Evolutionary conservation across 23 tunicate genomes (phyloP).

Genomic region (Aplidium turbinatum): DNA sequence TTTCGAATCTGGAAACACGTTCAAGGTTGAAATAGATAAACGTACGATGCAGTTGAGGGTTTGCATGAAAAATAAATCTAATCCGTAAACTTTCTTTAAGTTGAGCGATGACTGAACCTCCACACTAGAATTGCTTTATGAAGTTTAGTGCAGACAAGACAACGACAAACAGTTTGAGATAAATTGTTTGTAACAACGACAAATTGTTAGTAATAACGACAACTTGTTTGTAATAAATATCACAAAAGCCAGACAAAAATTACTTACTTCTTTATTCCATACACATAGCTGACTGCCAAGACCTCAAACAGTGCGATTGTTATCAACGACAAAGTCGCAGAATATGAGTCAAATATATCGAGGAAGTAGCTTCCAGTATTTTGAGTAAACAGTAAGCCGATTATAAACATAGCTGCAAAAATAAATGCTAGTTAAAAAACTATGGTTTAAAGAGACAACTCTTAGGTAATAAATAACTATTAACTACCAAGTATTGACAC

Average conservation of each 20-base stretch:
- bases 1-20: slow-evolving; percentile 49
- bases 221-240: too few relatives aligned
- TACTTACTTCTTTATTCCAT: slow-evolving; percentile 59
- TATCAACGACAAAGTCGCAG: slow-evolving; percentile 75
- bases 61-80: too few relatives aligned
- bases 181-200: too few relatives aligned
- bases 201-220: too few relatives aligned
- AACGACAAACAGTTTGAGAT: not conserved
- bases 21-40: not conserved
- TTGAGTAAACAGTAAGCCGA: slow-evolving; percentile 71
- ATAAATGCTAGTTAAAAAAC: too few relatives aligned
- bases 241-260: not conserved
- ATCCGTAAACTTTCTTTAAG: too few relatives aligned
- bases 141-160: not conserved
- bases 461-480: not conserved
- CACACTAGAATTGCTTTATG: too few relatives aligned
- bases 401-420: slow-evolving; percentile 66
- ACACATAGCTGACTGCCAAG: slow-evolving; percentile 67
- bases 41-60: too few relatives aligned
- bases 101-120: too few relatives aligned
- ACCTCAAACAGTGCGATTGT: slow-evolving; percentile 65
- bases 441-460: too few relatives aligned
- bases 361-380: slow-evolving; percentile 74
- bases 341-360: slow-evolving; percentile 77
- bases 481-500: too few relatives aligned